phyloP scores from a whole-genome alignment of 2,797 vertebrate genomes.

The Paratrypauchen microcephalus region DNA sequence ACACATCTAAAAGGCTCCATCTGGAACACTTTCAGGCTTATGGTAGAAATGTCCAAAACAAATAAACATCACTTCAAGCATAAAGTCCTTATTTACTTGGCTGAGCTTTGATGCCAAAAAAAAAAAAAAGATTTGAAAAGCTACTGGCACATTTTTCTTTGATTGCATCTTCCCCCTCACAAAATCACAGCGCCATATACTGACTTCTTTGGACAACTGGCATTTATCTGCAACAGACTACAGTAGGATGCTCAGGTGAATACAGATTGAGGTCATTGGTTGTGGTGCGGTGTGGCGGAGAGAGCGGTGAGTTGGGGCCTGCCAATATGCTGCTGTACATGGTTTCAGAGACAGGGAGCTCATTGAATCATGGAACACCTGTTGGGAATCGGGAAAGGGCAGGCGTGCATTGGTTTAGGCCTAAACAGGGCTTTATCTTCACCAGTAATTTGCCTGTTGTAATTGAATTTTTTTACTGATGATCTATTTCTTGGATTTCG shows the following conservation, averaged over 20 bases:
- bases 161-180: neutral
- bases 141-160: neutral
- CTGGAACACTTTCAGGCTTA: neutral
- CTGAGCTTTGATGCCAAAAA: neutral
- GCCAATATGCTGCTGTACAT: constrained; percentile 26
- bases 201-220: constrained; percentile 19
- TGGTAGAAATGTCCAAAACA: constrained; percentile 1
- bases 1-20: neutral
- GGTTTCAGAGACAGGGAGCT: constrained; percentile 27
- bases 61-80: constrained; percentile 1
- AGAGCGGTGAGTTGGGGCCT: constrained; percentile 16
- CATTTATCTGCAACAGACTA: constrained; percentile 30
- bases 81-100: constrained; percentile 6
- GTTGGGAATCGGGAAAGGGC: constrained; percentile 39
- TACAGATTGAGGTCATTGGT: constrained; percentile 37
- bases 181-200: constrained; percentile 14
- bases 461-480: no score
- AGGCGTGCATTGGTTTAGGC: constrained; percentile 26
- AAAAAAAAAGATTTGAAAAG: neutral
- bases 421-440: constrained; percentile 25
- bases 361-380: constrained; percentile 43
- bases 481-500: no score
- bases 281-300: constrained; percentile 15
- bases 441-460: constrained; percentile 10
- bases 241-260: constrained; percentile 17